phyloP scores from a whole-genome alignment of 2,113 vertebrate genomes.

The Xiphias gladius region DNA sequence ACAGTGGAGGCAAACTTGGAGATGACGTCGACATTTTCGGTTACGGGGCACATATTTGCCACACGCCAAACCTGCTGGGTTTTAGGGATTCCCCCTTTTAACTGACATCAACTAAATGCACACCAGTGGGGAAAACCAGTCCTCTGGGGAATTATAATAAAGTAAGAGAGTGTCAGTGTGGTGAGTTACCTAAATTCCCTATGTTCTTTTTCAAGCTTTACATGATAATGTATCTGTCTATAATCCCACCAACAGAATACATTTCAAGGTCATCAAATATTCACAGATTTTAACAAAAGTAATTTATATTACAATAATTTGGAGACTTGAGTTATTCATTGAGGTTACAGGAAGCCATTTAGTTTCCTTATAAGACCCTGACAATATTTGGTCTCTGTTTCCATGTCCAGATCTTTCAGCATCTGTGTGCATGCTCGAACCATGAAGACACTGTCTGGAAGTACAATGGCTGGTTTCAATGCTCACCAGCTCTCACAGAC shows the following conservation, averaged over 20 bases:
- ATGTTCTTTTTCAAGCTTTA: slow-evolving; percentile 7
- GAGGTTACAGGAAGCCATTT: slow-evolving; percentile 13
- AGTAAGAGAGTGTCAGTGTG: neutral
- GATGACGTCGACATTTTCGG: neutral
- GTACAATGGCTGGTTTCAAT: slow-evolving; percentile 46
- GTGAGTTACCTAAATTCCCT: neutral
- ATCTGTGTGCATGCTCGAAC: slow-evolving; percentile 12
- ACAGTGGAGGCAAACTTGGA: neutral
- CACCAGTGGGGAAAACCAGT: neutral
- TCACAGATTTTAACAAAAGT: neutral
- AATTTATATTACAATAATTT: neutral
- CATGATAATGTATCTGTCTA: slow-evolving; percentile 3
- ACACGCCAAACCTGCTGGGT: slow-evolving; percentile 1
- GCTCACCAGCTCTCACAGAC: slow-evolving; percentile 15
- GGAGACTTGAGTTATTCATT: neutral
- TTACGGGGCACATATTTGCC: too few relatives aligned
- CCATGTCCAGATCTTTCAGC: slow-evolving; percentile 1
- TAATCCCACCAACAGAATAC: neutral
- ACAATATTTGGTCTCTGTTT: slow-evolving; percentile 26
- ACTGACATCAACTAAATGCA: slow-evolving; percentile 27
- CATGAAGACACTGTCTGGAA: slow-evolving; percentile 30
- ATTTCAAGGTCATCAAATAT: neutral
- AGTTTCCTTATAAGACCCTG: neutral
- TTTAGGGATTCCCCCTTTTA: slow-evolving; percentile 23
- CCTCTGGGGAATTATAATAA: slow-evolving; percentile 16